Percentiles rank a stretch among this genome's conserved stretches.
Evolutionary conservation across 2,888 invertebrate species (phyloP).

Genomic region (Anagyrus pseudococci): DNA sequence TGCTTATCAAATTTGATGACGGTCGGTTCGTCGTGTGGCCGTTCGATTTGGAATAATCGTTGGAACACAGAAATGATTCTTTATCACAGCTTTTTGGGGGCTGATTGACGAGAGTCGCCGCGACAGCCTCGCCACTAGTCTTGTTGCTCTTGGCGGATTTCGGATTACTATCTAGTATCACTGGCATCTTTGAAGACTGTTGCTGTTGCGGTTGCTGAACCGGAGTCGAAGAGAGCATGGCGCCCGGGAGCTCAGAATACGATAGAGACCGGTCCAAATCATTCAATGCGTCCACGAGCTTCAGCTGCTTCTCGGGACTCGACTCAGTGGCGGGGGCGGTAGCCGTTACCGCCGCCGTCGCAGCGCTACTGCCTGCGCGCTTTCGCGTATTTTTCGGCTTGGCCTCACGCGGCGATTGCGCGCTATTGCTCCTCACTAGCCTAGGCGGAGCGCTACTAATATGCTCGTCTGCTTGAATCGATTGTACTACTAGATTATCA

Average conservation of each 20-base stretch:
- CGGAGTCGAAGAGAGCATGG: conserved; percentile 44
- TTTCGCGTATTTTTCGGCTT: conserved; percentile 53
- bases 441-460: conserved; percentile 46
- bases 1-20: too few species aligned
- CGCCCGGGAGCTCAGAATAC: conserved; percentile 3
- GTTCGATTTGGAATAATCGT: conserved; percentile 48
- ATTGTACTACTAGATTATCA: conserved; percentile 57
- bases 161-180: conserved; percentile 49
- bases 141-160: conserved; percentile 47
- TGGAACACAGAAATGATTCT: conserved; percentile 44
- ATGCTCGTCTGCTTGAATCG: conserved; percentile 46
- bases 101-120: conserved; percentile 38
- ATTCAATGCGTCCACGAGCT: conserved; percentile 42
- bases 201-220: not conserved
- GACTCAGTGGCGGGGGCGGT: conserved; percentile 47
- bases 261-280: conserved; percentile 40
- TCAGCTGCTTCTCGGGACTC: conserved; percentile 58
- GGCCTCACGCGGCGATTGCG: conserved; percentile 42
- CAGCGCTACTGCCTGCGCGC: conserved; percentile 45
- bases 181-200: conserved; percentile 47
- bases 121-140: conserved; percentile 40
- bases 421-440: conserved; percentile 44
- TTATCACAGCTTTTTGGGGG: conserved; percentile 50
- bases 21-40: conserved; percentile 38
- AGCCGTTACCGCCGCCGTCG: conserved; percentile 34